Evolutionary conservation across 2,888 invertebrate species (phyloP).

Genomic region (Ophion slaviceki): DNA sequence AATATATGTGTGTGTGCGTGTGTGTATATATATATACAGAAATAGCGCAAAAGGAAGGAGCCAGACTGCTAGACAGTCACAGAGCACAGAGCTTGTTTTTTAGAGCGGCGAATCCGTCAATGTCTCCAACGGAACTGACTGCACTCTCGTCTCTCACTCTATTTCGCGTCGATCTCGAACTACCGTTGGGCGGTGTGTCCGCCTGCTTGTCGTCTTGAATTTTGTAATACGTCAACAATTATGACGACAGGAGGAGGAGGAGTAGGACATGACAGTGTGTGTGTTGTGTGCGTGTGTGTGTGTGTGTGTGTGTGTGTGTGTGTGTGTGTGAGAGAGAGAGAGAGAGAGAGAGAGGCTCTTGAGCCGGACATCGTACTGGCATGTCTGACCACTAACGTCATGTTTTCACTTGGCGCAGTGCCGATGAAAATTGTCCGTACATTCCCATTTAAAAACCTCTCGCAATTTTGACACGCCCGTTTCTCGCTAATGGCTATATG

Average conservation of each 20-base stretch:
- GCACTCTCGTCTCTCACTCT: constrained; percentile 28
- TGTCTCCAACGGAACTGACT: constrained; percentile 52
- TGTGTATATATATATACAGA: neutral
- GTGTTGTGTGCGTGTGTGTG: too few species aligned
- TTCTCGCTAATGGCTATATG: too few species aligned
- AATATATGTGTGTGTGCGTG: neutral
- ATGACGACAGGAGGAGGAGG: constrained; percentile 34
- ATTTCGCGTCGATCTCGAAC: constrained; percentile 4
- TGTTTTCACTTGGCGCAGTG: constrained; percentile 28
- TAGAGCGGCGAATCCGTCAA: constrained; percentile 56
- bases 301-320: too few species aligned
- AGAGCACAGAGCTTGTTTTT: constrained; percentile 43
- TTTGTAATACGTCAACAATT: constrained; percentile 53
- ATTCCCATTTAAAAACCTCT: constrained; percentile 14
- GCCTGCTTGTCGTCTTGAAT: constrained; percentile 35
- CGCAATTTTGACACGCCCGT: neutral
- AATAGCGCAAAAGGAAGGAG: constrained; percentile 24
- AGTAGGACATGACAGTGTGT: constrained; percentile 10
- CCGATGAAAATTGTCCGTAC: constrained; percentile 19
- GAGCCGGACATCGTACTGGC: constrained; percentile 18
- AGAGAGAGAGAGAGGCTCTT: constrained; percentile 32
- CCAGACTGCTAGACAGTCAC: constrained; percentile 41
- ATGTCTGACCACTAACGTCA: constrained; percentile 33
- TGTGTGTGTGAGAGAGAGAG: neutral
- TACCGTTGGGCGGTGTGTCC: constrained; percentile 32